These are phyloP conservation scores for Lathamus discolor DNA, from an alignment of 2,113 vertebrate species.

Conservation along the genomic window DNA sequence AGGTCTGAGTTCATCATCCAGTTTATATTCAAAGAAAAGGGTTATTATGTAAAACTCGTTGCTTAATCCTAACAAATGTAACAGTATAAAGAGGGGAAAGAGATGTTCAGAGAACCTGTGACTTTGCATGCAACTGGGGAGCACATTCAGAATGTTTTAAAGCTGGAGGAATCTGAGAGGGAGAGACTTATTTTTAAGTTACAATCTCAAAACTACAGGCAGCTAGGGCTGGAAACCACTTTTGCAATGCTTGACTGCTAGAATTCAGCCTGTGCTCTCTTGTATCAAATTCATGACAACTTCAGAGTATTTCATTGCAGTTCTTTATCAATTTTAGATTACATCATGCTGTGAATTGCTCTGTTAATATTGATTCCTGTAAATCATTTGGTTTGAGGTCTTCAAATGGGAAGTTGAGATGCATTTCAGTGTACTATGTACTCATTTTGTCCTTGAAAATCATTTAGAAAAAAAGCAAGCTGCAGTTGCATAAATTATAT, in stretches of 20 bases:
- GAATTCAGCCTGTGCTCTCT: neutral
- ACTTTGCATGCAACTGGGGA: neutral
- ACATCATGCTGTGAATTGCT: slow-evolving; percentile 24
- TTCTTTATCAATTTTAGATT: slow-evolving; percentile 31
- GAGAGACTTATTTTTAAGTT: neutral
- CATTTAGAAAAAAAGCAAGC: neutral
- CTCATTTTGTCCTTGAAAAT: slow-evolving; percentile 36
- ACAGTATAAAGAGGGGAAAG: neutral
- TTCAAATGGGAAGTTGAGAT: slow-evolving; percentile 19
- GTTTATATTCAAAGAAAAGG: neutral
- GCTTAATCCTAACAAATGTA: neutral
- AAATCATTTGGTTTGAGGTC: slow-evolving; percentile 38
- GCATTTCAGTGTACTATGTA: neutral
- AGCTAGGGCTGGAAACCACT: neutral
- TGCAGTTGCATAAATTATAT: neutral
- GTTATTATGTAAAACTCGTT: neutral
- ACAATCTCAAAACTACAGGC: neutral
- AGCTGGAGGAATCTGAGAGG: neutral
- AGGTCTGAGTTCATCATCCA: neutral
- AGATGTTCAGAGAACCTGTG: neutral
- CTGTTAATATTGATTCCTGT: slow-evolving; percentile 41
- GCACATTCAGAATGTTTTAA: neutral
- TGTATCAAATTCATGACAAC: neutral
- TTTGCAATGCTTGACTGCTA: neutral
- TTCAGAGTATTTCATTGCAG: neutral